These are phyloP conservation scores for Megaustenia siamemsis DNA, from an alignment of 2,888 invertebrate genomes.

Conservation along the genomic window DNA sequence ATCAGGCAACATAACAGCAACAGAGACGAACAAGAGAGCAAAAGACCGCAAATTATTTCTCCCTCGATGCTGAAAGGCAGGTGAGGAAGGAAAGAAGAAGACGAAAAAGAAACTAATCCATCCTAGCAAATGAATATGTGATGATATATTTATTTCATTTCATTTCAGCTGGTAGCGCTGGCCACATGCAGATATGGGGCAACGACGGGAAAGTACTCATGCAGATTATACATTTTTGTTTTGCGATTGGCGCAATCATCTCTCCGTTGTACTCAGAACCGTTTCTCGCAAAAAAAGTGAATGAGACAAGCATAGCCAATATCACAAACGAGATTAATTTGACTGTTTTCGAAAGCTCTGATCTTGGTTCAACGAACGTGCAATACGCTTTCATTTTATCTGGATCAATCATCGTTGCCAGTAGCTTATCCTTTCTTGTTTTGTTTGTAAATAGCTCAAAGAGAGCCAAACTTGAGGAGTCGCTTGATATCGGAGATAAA, in stretches of 20 bases:
- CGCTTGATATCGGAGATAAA: background rate
- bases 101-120: too few relatives aligned
- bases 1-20: too few relatives aligned
- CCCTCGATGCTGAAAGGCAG: too few relatives aligned
- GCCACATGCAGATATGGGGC: constrained; percentile 77
- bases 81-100: too few relatives aligned
- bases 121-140: too few relatives aligned
- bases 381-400: constrained; percentile 60
- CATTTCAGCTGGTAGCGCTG: constrained; percentile 75
- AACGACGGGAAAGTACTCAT: constrained; percentile 79
- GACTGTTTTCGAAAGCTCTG: background rate
- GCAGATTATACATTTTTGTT: constrained; percentile 81
- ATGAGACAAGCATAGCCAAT: background rate
- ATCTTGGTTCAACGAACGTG: constrained; percentile 32
- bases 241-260: constrained; percentile 80
- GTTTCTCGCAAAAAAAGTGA: constrained; percentile 70
- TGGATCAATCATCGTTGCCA: constrained; percentile 53
- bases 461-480: constrained; percentile 19
- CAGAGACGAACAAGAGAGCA: too few relatives aligned
- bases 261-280: constrained; percentile 80
- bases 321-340: background rate
- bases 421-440: constrained; percentile 56
- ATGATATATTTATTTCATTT: background rate
- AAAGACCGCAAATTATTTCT: too few relatives aligned
- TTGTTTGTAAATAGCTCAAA: constrained; percentile 52